A percentile compares a stretch with the other conserved stretches of the same genome.
These are phyloP conservation scores for Tolypeutes matacus DNA, from an alignment of 2,797 vertebrate species.

Conservation along the genomic window DNA sequence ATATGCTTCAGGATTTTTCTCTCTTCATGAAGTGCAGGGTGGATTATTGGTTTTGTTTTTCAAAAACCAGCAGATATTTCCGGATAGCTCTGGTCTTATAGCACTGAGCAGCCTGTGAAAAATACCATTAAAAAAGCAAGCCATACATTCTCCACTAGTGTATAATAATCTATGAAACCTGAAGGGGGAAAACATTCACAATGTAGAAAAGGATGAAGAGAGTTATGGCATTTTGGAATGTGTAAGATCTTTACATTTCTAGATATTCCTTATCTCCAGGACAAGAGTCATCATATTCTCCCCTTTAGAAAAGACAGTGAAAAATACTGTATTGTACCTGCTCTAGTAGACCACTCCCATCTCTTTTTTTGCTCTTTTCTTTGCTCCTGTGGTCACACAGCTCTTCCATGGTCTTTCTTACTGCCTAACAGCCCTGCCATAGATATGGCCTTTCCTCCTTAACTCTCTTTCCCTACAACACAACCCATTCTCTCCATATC, in stretches of 20 bases:
- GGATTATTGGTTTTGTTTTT: constrained; percentile 27
- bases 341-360: not conserved
- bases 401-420: not conserved
- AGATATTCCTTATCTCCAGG: not conserved
- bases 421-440: not conserved
- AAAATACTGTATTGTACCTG: accelerated
- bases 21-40: not conserved
- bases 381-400: not conserved
- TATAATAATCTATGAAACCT: not conserved
- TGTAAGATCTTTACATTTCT: not conserved
- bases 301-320: not conserved
- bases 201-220: not conserved
- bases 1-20: not conserved
- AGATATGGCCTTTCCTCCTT: not conserved
- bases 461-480: not conserved
- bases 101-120: not conserved
- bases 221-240: not conserved
- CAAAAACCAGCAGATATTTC: not conserved
- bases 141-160: not conserved
- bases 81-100: not conserved
- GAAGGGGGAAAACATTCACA: not conserved
- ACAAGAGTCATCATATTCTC: no score
- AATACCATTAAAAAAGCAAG: not conserved
- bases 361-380: not conserved
- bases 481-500: not conserved